These are phyloP conservation scores for Andricus quercusramuli DNA, from an alignment of 2,888 invertebrate genomes.

Conservation along the genomic window DNA sequence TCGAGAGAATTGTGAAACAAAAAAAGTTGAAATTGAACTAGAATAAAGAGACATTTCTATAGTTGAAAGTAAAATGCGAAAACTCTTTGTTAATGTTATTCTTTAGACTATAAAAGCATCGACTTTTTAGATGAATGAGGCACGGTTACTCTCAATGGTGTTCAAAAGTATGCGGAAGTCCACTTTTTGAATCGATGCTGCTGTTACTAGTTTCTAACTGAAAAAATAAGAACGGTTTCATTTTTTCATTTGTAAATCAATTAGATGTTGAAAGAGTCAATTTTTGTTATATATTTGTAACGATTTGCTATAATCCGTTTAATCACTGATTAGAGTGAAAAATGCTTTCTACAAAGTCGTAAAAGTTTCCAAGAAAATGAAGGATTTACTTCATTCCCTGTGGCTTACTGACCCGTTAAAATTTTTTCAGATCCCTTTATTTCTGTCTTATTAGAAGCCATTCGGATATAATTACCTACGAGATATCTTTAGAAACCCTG, in stretches of 20 bases:
- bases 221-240: background rate
- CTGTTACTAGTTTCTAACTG: background rate
- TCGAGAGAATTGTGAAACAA: slow-evolving; percentile 11
- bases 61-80: background rate
- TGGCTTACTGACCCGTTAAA: background rate
- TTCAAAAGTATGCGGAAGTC: background rate
- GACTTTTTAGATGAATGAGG: background rate
- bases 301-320: background rate
- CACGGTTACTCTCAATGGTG: background rate
- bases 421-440: background rate
- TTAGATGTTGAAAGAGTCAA: too few species aligned
- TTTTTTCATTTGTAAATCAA: background rate
- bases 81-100: background rate
- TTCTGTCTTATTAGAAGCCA: slow-evolving; percentile 3
- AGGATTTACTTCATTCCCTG: background rate
- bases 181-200: background rate
- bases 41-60: background rate
- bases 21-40: background rate
- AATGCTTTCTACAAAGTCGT: background rate
- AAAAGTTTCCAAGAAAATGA: background rate
- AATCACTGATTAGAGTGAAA: background rate
- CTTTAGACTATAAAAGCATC: background rate
- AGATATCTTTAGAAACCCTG: slow-evolving; percentile 16
- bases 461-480: background rate
- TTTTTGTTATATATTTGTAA: too few species aligned